Evolutionary conservation across 2,113 vertebrate genomes (phyloP).

Genomic region (Lycocorax pyrrhopterus): DNA sequence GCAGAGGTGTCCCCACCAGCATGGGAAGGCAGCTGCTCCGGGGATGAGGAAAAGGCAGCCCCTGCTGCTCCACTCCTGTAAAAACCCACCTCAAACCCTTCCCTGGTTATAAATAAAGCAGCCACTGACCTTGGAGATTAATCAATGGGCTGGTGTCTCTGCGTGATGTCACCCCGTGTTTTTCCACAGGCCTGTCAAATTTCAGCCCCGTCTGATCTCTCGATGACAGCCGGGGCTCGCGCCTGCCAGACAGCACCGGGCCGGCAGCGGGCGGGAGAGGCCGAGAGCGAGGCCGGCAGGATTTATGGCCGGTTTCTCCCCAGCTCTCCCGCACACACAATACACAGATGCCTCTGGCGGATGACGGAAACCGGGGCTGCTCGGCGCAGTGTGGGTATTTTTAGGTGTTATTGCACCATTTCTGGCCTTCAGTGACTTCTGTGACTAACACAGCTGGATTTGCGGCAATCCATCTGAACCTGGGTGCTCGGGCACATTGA

Average conservation of each 20-base stretch:
- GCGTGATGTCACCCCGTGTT: conserved; percentile 49
- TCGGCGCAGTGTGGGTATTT: fast-evolving
- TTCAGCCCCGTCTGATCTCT: background rate
- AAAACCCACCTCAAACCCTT: background rate
- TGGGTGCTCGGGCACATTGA: fast-evolving
- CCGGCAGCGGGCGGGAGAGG: background rate
- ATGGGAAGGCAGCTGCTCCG: fast-evolving
- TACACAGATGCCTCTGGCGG: background rate
- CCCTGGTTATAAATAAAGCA: conserved; percentile 32
- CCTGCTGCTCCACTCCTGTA: background rate
- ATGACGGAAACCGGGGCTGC: background rate
- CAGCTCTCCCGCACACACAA: background rate
- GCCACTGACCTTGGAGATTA: background rate
- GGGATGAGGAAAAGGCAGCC: background rate
- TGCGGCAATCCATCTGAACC: fast-evolving
- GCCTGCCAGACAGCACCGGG: background rate
- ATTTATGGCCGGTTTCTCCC: background rate
- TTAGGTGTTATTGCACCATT: background rate
- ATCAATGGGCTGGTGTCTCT: conserved; percentile 26
- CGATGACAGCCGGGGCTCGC: background rate
- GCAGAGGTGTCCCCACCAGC: background rate
- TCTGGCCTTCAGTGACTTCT: background rate
- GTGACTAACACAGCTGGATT: background rate
- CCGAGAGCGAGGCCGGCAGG: background rate
- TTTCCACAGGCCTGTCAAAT: conserved; percentile 26